phyloP scores from a whole-genome alignment of 2,797 vertebrate species.

The Alca torda region DNA sequence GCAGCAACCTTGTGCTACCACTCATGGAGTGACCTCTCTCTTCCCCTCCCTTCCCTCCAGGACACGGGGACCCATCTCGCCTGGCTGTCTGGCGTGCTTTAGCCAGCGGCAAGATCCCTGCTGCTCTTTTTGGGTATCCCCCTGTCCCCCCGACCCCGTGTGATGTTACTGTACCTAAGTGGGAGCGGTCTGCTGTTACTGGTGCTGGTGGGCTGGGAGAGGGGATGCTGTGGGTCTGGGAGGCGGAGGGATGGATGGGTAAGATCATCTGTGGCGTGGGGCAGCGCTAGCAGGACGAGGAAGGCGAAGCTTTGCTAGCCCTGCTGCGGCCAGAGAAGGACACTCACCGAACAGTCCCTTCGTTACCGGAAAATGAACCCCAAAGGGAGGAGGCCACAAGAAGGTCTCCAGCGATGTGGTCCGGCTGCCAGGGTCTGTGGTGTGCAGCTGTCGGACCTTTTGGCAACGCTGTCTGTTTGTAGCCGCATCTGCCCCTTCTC shows the following conservation, averaged over 20 bases:
- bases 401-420: not conserved
- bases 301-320: not conserved
- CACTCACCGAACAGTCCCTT: not conserved
- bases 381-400: not conserved
- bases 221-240: not conserved
- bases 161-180: not conserved
- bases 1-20: not conserved
- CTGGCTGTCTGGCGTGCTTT: not conserved
- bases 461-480: fast-evolving
- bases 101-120: not conserved
- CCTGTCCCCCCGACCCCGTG: fast-evolving
- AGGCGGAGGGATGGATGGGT: not conserved
- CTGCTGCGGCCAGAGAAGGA: not conserved
- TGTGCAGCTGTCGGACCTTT: fast-evolving
- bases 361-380: not conserved
- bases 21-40: not conserved
- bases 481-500: not conserved
- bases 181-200: not conserved
- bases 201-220: not conserved
- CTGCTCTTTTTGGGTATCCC: not conserved
- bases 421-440: fast-evolving
- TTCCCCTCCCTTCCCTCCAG: not conserved
- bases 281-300: not conserved
- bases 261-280: not conserved
- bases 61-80: not conserved